These are phyloP conservation scores for Sebastes minor DNA, from an alignment of 2,797 vertebrate species.

Conservation along the genomic window DNA sequence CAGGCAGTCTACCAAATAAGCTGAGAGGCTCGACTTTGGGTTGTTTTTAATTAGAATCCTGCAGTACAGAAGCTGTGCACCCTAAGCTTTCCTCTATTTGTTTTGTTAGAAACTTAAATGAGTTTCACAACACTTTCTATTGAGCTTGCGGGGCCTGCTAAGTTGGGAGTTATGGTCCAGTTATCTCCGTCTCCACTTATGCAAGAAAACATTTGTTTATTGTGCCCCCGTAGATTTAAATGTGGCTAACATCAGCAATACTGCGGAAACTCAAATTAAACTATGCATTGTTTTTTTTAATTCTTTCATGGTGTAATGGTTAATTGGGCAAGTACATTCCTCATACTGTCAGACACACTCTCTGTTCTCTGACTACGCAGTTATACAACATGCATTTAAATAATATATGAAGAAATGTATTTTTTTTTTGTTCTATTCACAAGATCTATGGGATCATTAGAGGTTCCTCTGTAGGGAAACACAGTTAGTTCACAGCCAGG, in stretches of 20 bases:
- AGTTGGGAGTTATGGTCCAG: conserved; percentile 31
- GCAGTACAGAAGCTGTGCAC: conserved; percentile 43
- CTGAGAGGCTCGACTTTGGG: conserved; percentile 46
- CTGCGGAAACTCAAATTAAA: neutral
- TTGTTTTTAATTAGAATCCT: conserved; percentile 66
- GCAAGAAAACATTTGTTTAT: conserved; percentile 29
- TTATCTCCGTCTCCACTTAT: conserved; percentile 25
- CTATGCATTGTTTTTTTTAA: neutral
- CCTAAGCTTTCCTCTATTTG: conserved; percentile 54
- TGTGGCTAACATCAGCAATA: conserved; percentile 21
- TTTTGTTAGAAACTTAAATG: conserved; percentile 65
- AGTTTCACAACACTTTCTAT: conserved; percentile 42
- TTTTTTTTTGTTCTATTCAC: neutral
- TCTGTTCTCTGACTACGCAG: neutral
- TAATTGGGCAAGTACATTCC: neutral
- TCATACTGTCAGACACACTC: neutral
- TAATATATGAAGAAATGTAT: neutral
- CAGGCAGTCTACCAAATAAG: conserved; percentile 33
- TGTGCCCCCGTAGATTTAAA: conserved; percentile 13
- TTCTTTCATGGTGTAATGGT: neutral
- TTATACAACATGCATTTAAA: neutral
- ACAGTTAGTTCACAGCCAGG: neutral
- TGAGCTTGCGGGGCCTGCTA: conserved; percentile 4
- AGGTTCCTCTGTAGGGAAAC: neutral
- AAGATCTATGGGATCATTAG: neutral